Evolutionary conservation across 2,113 vertebrate species (phyloP), one percentile per base, ranked within the genome.

Genomic region (Hyla sarda): DNA sequence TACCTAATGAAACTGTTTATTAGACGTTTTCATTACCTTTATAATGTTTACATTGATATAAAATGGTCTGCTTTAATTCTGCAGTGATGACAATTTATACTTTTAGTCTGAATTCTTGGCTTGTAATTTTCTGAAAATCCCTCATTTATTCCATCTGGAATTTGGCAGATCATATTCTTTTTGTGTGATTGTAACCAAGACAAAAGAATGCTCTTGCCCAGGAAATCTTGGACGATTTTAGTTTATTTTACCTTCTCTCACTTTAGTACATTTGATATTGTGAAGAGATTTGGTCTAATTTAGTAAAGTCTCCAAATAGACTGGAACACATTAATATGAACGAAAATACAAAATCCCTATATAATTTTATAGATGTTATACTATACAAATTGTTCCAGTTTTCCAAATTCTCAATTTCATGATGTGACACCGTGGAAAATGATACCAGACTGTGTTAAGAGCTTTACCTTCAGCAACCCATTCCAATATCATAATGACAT

Each of bases 111-210:
- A 80, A 80, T 80, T 80, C 34, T 80, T 80, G 77, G 77, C 77
- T 80, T 80, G n/a, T 32, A 62, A 80, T 45, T 60, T 62, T 80
- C 77, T 45, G 77, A 80, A 80, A 62, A 80, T 80, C 77, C 77
- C 56, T 62, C 56, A 45, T 80, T 80, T 23, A 80, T 25, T 60
- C 32, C 56, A 80, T 80, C 37, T 60, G 54, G 77, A 80, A 62
- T 80, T 80, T 80, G 77, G 77, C 77, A 60, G 77, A 80, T 80
- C 54, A 62, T 80, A 80, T n/a, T 80, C 77, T 80, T 60, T 78
- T 62, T 80, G 77, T 80, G 21, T 50, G 77, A 80, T 62, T 79
- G 54, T 76, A 76, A 76, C 73, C 34, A 62, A 80, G 77, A 60
- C 77, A 80, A 80, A 80, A 16, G 13, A 12, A 60, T 80, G 37